Evolutionary conservation across 2,888 invertebrate genomes (phyloP).

Genomic region (Orchestes rusci): DNA sequence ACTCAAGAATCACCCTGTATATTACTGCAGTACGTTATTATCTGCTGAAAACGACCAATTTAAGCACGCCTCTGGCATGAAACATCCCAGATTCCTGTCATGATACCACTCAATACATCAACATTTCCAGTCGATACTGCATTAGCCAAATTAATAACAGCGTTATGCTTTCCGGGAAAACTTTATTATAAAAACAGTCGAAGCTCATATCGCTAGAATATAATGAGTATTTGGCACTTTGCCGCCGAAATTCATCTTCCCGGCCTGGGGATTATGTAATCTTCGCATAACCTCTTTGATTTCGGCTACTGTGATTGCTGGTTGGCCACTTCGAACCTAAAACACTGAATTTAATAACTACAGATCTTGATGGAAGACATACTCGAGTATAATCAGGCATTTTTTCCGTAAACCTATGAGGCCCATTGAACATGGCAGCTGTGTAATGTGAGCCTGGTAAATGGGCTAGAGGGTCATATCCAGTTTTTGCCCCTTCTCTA

Average conservation of each 20-base stretch:
- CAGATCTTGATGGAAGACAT: conserved; percentile 4
- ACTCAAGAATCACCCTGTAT: no score
- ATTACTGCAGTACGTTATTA: no score
- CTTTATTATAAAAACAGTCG: no score
- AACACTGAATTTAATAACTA: not conserved
- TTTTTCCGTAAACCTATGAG: conserved; percentile 43
- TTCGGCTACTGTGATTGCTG: conserved; percentile 70
- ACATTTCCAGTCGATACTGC: conserved; percentile 37
- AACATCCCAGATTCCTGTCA: conserved; percentile 33
- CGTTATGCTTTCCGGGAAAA: conserved; percentile 10
- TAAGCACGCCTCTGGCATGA: conserved; percentile 1
- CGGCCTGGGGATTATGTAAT: conserved; percentile 56
- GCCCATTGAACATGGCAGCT: conserved; percentile 53
- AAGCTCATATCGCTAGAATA: no score
- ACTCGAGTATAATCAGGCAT: conserved; percentile 45
- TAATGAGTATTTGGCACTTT: conserved; percentile 38
- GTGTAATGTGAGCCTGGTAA: conserved; percentile 58
- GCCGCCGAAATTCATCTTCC: conserved; percentile 47
- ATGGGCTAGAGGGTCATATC: conserved; percentile 59
- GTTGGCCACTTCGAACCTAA: conserved; percentile 54
- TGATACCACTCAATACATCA: conserved; percentile 38
- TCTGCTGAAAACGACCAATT: no score
- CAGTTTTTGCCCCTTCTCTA: conserved; percentile 18
- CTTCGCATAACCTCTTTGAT: conserved; percentile 77
- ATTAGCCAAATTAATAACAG: conserved; percentile 36